Conservation (phyloP, 35 echinoderm and acorn worm genomes). For the Apostichopus californicus region DNA sequence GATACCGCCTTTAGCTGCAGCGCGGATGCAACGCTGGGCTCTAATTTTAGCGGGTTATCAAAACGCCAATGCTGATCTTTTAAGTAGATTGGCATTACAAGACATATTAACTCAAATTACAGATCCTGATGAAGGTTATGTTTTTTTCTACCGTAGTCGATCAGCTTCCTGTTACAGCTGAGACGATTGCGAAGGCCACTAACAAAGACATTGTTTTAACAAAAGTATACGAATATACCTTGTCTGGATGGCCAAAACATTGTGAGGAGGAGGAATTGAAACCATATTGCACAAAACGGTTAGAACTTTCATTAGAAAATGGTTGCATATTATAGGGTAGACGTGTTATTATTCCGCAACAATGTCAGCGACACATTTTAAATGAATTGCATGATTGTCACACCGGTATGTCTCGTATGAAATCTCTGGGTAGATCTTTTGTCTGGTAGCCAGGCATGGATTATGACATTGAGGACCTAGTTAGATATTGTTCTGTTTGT, state of each 20-base stretch:
- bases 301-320: constrained; percentile 16
- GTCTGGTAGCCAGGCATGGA: constrained; percentile 60
- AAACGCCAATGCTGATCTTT: constrained; percentile 40
- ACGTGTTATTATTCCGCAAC: constrained; percentile 17
- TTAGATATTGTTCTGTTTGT: constrained; percentile 3
- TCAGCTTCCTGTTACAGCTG: constrained; percentile 24
- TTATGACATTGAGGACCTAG: constrained; percentile 22
- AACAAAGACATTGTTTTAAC: constrained; percentile 41
- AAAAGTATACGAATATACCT: constrained; percentile 23
- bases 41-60: constrained; percentile 9
- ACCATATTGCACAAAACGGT: background rate
- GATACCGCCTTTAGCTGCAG: constrained; percentile 55
- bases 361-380: constrained; percentile 13
- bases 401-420: constrained; percentile 50
- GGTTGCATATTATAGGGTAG: constrained; percentile 47
- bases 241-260: constrained; percentile 35
- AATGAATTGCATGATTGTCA: constrained; percentile 55
- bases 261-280: background rate
- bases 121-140: background rate
- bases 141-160: background rate
- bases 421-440: constrained; percentile 49
- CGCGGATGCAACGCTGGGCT: constrained; percentile 34
- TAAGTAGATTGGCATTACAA: constrained; percentile 17
- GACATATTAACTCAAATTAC: background rate
- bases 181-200: background rate